Percentiles rank a stretch among this genome's conserved stretches.
Evolutionary conservation across 2,888 invertebrate genomes (phyloP).

Genomic region (Acronicta psi): DNA sequence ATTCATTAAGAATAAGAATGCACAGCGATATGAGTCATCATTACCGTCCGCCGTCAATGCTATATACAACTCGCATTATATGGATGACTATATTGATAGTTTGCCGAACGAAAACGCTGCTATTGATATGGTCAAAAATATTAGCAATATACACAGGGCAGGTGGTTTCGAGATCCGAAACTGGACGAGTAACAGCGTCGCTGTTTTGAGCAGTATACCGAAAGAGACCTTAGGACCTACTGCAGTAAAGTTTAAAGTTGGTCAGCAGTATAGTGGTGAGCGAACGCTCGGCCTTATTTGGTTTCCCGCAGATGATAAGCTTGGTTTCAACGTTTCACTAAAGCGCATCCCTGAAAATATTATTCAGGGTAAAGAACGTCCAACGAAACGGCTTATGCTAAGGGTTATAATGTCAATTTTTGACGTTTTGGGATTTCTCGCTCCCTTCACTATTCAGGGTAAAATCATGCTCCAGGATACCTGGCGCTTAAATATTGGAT

Average conservation of each 20-base stretch:
- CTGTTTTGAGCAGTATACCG: not conserved
- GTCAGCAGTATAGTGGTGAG: slow-evolving; percentile 3
- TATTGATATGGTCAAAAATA: slow-evolving; percentile 2
- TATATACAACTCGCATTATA: slow-evolving; percentile 1
- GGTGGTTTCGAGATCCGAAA: not conserved
- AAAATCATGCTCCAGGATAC: slow-evolving; percentile 14
- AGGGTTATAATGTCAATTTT: too few relatives aligned
- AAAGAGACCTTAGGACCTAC: slow-evolving; percentile 1
- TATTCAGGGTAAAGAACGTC: not conserved
- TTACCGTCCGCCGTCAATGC: slow-evolving; percentile 1
- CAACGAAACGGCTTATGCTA: slow-evolving; percentile 3
- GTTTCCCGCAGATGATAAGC: slow-evolving; percentile 5
- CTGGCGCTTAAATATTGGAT: slow-evolving; percentile 6
- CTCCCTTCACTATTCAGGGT: too few relatives aligned
- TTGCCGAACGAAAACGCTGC: not conserved
- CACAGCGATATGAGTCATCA: not conserved
- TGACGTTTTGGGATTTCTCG: too few relatives aligned
- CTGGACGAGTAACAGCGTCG: not conserved
- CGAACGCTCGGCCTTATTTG: slow-evolving; percentile 3
- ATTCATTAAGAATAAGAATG: not conserved
- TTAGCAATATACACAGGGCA: slow-evolving; percentile 1
- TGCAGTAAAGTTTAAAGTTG: slow-evolving; percentile 1
- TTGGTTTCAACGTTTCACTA: slow-evolving; percentile 3
- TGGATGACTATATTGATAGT: slow-evolving; percentile 11
- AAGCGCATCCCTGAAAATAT: slow-evolving; percentile 1